Evolutionary conservation across 2,888 invertebrate species (phyloP).

Genomic region (Laspeyria flexula): DNA sequence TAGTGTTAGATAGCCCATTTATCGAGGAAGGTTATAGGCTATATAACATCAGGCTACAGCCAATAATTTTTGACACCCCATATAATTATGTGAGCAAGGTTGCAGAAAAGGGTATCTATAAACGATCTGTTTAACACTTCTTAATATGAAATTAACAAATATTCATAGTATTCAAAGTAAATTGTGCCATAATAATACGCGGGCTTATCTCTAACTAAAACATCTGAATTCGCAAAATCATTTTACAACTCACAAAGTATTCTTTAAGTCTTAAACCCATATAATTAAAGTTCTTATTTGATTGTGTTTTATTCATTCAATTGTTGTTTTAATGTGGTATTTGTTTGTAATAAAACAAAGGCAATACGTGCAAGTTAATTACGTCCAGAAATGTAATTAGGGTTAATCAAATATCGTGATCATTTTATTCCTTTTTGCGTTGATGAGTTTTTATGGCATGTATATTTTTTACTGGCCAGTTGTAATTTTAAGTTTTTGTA

Average conservation of each 20-base stretch:
- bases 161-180: conserved; percentile 79
- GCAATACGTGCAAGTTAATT: conserved; percentile 82
- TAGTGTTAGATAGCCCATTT: too few relatives aligned
- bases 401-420: conserved; percentile 83
- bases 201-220: conserved; percentile 77
- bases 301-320: conserved; percentile 16
- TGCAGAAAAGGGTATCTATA: conserved; percentile 24
- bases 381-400: conserved; percentile 82
- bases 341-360: conserved; percentile 79
- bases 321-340: conserved; percentile 44
- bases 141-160: conserved; percentile 81
- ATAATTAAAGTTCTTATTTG: conserved; percentile 50
- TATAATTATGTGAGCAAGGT: background rate
- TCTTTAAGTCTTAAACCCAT: conserved; percentile 22
- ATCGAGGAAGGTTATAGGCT: too few relatives aligned
- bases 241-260: conserved; percentile 12
- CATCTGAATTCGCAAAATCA: conserved; percentile 56
- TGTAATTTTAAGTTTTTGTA: conserved; percentile 35
- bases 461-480: conserved; percentile 49
- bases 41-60: too few relatives aligned
- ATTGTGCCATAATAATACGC: conserved; percentile 80
- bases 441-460: conserved; percentile 57
- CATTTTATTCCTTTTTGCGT: conserved; percentile 71
- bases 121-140: conserved; percentile 63
- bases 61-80: too few relatives aligned